phyloP scores from a whole-genome alignment of 2,888 invertebrate species.

The Drepanosiphum platanoidis region DNA sequence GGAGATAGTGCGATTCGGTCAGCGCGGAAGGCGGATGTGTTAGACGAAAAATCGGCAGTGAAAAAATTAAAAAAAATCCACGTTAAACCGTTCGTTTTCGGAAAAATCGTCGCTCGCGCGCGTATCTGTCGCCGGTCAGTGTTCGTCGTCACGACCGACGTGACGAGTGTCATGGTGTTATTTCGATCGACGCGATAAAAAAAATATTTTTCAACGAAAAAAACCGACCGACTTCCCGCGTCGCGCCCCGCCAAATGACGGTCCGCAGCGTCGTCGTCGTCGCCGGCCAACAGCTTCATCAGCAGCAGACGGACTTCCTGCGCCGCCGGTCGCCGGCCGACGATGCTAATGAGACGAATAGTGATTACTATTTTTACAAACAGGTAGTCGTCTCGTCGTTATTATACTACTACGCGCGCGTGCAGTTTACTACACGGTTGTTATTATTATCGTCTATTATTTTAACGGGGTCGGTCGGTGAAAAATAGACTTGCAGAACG shows the following conservation, averaged over 20 bases:
- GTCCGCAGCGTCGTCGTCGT: slow-evolving; percentile 7
- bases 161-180: no score
- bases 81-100: no score
- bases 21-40: neutral
- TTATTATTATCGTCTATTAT: slow-evolving; percentile 2
- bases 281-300: slow-evolving; percentile 39
- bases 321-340: neutral
- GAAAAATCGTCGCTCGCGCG: no score
- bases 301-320: neutral
- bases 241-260: neutral
- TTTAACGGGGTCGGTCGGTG: neutral
- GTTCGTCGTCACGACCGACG: neutral
- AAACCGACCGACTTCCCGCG: no score
- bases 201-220: no score
- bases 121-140: neutral
- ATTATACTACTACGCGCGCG: neutral
- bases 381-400: slow-evolving; percentile 22
- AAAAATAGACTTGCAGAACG: slow-evolving; percentile 33
- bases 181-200: no score
- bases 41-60: neutral
- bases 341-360: slow-evolving; percentile 1
- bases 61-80: no score
- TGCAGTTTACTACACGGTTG: no score
- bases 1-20: neutral
- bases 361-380: slow-evolving; percentile 55